These are phyloP conservation scores for Plecturocebus donacophilus DNA, from an alignment of 2,113 vertebrate species.

Conservation along the genomic window DNA sequence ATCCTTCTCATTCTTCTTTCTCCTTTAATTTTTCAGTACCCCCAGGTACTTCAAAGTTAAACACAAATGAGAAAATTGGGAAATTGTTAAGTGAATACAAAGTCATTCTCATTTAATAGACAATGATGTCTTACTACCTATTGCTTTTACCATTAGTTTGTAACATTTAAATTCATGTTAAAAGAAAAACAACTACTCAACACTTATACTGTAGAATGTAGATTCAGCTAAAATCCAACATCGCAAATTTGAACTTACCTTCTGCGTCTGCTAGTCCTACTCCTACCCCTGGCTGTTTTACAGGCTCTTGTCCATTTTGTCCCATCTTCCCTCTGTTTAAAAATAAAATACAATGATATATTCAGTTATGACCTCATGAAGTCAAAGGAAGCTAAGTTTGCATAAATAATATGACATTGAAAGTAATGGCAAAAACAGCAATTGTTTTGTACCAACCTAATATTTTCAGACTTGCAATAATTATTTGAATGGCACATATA, in stretches of 20 bases:
- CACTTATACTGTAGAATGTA: neutral
- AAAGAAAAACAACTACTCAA: neutral
- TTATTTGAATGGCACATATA: neutral
- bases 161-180: neutral
- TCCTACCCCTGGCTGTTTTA: conserved; percentile 87
- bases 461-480: neutral
- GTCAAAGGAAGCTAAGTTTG: neutral
- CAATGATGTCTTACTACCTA: neutral
- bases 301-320: conserved; percentile 90
- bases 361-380: neutral
- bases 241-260: conserved; percentile 87
- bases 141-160: neutral
- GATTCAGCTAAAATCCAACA: neutral
- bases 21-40: neutral
- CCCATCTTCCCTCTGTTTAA: conserved; percentile 92
- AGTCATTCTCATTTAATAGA: neutral
- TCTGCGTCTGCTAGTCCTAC: conserved; percentile 90
- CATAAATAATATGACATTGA: conserved; percentile 7
- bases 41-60: neutral
- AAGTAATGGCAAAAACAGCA: no score
- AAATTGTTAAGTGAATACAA: neutral
- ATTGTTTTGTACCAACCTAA: no score
- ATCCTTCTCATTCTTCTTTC: neutral
- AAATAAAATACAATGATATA: conserved; percentile 51
- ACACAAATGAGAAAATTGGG: neutral